These are phyloP conservation scores for Schizothorax lantsangensis DNA, from an alignment of 2,797 vertebrate genomes.

Conservation along the genomic window DNA sequence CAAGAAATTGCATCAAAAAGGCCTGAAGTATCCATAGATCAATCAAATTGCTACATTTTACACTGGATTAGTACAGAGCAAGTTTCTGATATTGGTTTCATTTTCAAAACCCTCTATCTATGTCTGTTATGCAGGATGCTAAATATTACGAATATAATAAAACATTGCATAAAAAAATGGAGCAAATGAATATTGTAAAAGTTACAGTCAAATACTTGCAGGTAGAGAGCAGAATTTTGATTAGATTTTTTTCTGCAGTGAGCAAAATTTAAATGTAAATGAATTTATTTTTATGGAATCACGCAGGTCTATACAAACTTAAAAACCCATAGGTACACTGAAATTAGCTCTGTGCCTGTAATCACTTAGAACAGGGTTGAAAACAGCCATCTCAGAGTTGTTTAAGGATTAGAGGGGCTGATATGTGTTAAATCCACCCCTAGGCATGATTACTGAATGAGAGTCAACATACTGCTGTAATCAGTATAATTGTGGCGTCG, in stretches of 20 bases:
- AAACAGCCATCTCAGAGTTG: conserved; percentile 44
- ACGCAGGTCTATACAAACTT: neutral
- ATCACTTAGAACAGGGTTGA: conserved; percentile 41
- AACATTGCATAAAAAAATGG: conserved; percentile 42
- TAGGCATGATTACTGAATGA: conserved; percentile 44
- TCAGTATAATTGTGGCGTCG: conserved; percentile 2
- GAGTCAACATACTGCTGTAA: conserved; percentile 26
- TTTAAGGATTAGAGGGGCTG: conserved; percentile 48
- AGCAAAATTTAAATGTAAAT: neutral
- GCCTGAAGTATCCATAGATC: conserved; percentile 65
- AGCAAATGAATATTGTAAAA: conserved; percentile 57
- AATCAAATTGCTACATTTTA: conserved; percentile 66
- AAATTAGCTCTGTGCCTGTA: conserved; percentile 46
- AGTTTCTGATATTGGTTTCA: conserved; percentile 53
- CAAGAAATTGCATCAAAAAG: conserved; percentile 65
- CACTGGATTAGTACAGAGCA: conserved; percentile 59
- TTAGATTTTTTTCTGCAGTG: neutral
- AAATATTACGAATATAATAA: conserved; percentile 50
- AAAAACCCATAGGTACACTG: conserved; percentile 1
- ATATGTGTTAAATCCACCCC: conserved; percentile 31
- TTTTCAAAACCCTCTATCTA: conserved; percentile 55
- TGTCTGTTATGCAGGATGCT: conserved; percentile 44
- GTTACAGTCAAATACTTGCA: conserved; percentile 56
- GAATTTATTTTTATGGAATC: neutral
- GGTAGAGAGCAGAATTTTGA: conserved; percentile 34